Evolutionary conservation across 2,113 vertebrate genomes (phyloP).

Genomic region (Apaloderma vittatum): DNA sequence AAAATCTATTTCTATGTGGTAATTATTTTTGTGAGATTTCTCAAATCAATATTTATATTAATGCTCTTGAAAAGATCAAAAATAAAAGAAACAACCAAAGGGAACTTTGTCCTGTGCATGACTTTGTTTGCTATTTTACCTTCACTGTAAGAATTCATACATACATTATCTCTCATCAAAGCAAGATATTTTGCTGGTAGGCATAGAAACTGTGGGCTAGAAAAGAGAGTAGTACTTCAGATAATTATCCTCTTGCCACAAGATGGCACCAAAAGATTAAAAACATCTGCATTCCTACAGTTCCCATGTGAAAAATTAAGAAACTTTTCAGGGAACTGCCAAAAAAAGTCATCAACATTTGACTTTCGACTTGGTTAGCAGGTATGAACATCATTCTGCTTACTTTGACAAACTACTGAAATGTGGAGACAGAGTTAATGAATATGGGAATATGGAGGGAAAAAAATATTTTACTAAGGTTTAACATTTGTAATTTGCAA

Average conservation of each 20-base stretch:
- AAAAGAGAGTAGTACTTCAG: background rate
- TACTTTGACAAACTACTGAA: background rate
- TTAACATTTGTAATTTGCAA: no score
- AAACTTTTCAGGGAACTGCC: background rate
- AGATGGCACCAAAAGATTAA: constrained; percentile 78
- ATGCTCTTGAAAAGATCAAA: background rate
- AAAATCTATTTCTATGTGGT: constrained; percentile 45
- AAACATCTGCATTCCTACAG: background rate
- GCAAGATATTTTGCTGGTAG: background rate
- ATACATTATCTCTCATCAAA: background rate
- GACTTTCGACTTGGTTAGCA: constrained; percentile 19
- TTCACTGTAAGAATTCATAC: background rate
- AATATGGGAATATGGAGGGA: background rate
- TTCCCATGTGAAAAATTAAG: background rate
- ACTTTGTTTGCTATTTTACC: background rate
- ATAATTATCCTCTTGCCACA: constrained; percentile 52
- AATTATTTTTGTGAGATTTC: constrained; percentile 24
- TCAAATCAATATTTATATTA: background rate
- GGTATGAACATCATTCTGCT: background rate
- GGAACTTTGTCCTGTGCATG: background rate
- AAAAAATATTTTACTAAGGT: background rate
- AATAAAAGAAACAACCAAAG: background rate
- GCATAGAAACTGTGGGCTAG: background rate
- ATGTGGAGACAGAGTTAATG: background rate
- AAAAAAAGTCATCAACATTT: background rate